Evolutionary conservation across 2,888 invertebrate genomes (phyloP).

Genomic region (Melieria crassipennis): DNA sequence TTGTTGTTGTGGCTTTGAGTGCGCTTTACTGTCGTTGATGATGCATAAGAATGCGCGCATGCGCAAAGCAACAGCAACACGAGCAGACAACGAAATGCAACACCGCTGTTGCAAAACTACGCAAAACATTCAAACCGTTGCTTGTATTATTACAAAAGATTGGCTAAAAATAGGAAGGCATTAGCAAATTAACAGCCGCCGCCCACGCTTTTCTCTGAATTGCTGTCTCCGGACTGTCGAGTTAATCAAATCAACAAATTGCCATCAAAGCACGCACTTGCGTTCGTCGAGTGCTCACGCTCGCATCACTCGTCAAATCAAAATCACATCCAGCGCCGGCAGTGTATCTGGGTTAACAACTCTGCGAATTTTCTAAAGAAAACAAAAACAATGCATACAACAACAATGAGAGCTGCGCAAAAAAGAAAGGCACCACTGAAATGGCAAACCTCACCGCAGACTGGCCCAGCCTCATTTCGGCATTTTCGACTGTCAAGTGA

Average conservation of each 20-base stretch:
- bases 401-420: not conserved
- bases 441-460: not conserved
- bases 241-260: slow-evolving; percentile 11
- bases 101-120: slow-evolving; percentile 10
- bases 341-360: slow-evolving; percentile 29
- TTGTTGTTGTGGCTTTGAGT: not conserved
- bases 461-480: slow-evolving; percentile 2
- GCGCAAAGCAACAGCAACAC: slow-evolving; percentile 9
- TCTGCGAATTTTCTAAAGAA: slow-evolving; percentile 21
- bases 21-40: not conserved
- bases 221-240: too few relatives aligned
- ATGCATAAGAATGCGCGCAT: slow-evolving; percentile 15
- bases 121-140: not conserved
- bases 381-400: not conserved
- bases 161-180: not conserved
- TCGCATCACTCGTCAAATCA: not conserved
- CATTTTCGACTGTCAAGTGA: slow-evolving; percentile 19
- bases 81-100: slow-evolving; percentile 18
- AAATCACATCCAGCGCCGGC: not conserved
- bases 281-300: too few relatives aligned
- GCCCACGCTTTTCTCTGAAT: too few relatives aligned
- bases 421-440: not conserved
- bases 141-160: not conserved
- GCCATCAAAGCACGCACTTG: slow-evolving; percentile 15
- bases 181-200: not conserved